phyloP scores from a whole-genome alignment of 2,113 vertebrate species.

The Myrmophylax atrothorax region DNA sequence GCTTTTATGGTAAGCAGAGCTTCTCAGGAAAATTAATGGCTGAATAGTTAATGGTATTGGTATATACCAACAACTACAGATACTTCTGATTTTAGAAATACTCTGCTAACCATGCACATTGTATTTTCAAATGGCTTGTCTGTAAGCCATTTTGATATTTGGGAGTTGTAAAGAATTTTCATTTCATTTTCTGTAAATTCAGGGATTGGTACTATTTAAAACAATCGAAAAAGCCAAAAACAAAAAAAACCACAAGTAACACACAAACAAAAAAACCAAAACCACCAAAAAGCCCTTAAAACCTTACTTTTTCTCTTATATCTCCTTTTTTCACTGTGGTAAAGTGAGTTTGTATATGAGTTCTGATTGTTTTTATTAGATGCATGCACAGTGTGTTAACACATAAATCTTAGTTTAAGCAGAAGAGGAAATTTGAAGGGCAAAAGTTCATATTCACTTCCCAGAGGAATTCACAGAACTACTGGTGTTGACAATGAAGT shows the following conservation, averaged over 20 bases:
- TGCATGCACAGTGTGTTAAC: not conserved
- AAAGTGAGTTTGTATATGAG: not conserved
- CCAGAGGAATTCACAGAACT: not conserved
- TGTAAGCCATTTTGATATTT: not conserved
- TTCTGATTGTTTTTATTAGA: not conserved
- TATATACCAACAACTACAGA: not conserved
- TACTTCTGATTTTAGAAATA: not conserved
- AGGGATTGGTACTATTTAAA: not conserved
- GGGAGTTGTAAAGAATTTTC: not conserved
- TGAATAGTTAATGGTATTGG: not conserved
- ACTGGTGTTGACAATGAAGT: not conserved
- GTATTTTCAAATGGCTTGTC: not conserved
- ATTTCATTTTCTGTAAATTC: not conserved
- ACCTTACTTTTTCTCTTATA: not conserved
- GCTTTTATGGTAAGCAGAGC: not conserved
- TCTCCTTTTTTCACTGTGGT: not conserved
- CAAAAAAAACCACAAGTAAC: not conserved
- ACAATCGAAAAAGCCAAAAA: not conserved
- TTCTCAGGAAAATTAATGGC: not conserved
- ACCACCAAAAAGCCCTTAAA: not conserved
- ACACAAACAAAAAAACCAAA: not conserved
- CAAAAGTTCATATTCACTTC: not conserved
- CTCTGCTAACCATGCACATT: accelerated
- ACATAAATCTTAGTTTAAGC: not conserved
- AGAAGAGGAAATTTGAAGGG: not conserved